These are phyloP conservation scores for Holothuria leucospilota DNA, from an alignment of 53 echinoderm and acorn worm species.

Conservation along the genomic window DNA sequence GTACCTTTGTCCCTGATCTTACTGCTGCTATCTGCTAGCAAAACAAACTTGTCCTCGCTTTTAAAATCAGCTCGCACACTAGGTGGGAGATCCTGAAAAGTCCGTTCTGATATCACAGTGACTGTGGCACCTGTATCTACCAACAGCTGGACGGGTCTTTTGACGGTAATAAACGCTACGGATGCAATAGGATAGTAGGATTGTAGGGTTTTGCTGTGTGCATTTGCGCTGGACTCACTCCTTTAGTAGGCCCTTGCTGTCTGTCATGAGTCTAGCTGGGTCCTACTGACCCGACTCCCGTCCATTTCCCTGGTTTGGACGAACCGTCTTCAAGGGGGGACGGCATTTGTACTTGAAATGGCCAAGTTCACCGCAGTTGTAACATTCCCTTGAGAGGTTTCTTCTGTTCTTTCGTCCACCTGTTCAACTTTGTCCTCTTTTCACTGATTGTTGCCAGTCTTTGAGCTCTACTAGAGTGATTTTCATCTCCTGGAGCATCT, in stretches of 20 bases:
- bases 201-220: neutral
- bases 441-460: too few species aligned
- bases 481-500: too few species aligned
- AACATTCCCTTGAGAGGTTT: neutral
- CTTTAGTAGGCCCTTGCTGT: neutral
- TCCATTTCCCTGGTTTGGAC: neutral
- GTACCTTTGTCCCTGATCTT: neutral
- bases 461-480: too few species aligned
- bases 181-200: neutral
- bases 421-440: too few species aligned
- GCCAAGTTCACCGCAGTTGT: neutral
- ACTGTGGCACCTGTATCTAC: constrained; percentile 1
- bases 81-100: neutral
- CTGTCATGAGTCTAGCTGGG: neutral
- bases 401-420: too few species aligned
- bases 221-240: neutral
- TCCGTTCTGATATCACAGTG: neutral
- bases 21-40: neutral
- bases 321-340: neutral
- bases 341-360: neutral
- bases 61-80: neutral
- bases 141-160: neutral
- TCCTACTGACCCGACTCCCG: neutral
- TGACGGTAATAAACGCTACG: neutral
- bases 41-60: neutral